A percentile compares a stretch with the other conserved stretches of the same genome.
Evolutionary conservation across 2,888 invertebrate genomes (phyloP).

Genomic region (Napeogenes inachia): DNA sequence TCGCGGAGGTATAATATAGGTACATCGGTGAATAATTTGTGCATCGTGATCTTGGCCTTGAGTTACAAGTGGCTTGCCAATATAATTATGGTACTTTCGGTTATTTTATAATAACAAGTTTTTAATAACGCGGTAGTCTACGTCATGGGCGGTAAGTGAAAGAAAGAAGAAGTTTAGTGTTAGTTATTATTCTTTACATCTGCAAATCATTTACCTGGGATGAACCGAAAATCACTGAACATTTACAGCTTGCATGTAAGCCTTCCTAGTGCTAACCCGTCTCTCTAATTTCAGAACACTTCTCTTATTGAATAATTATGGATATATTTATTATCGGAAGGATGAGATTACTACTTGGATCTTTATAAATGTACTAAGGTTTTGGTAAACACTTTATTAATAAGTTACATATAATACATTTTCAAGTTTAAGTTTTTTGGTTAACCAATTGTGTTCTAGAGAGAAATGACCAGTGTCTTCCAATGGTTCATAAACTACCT

Average conservation of each 20-base stretch:
- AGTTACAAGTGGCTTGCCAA: constrained; percentile 47
- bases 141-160: constrained; percentile 66
- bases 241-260: constrained; percentile 10
- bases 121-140: constrained; percentile 44
- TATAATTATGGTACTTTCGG: constrained; percentile 40
- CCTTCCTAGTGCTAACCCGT: constrained; percentile 4
- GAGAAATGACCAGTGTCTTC: constrained; percentile 50
- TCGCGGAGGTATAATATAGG: constrained; percentile 23
- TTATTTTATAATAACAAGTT: constrained; percentile 48
- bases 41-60: constrained; percentile 60
- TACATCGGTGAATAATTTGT: constrained; percentile 36
- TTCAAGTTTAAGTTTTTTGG: constrained; percentile 9
- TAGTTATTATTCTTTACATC: constrained; percentile 16
- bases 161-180: constrained; percentile 13
- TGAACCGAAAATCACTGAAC: constrained; percentile 9
- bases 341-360: neutral
- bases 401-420: neutral
- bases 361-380: neutral
- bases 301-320: neutral
- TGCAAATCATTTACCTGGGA: constrained; percentile 14
- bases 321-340: neutral
- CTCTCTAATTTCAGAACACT: constrained; percentile 6
- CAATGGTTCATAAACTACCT: constrained; percentile 52
- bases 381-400: neutral
- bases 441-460: constrained; percentile 16